Conservation (phyloP, 1,140 invertebrate species). For the Alviniconcha marisindica region DNA sequence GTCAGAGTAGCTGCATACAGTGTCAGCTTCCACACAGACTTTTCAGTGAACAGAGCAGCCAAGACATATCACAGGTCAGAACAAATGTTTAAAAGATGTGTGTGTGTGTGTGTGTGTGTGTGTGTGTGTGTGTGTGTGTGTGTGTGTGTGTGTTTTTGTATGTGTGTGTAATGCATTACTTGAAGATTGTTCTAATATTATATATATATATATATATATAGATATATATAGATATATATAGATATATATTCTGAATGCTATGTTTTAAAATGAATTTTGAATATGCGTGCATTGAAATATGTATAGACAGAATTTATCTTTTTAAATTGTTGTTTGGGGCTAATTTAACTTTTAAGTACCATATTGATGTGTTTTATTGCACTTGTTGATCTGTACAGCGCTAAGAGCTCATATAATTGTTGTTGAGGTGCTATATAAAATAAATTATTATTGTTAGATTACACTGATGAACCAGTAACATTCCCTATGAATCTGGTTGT, state of each 20-base stretch:
- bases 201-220: conserved; percentile 20
- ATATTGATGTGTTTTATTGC: too few species aligned
- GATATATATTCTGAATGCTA: not conserved
- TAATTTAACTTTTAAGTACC: too few species aligned
- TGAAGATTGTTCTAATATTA: not conserved
- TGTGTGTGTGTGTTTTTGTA: not conserved
- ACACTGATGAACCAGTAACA: too few species aligned
- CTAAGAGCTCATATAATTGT: too few species aligned
- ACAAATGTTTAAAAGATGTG: conserved; percentile 12
- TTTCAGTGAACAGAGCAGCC: not conserved
- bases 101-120: conserved; percentile 6
- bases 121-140: not conserved
- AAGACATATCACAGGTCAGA: not conserved
- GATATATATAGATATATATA: conserved; percentile 1
- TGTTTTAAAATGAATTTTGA: not conserved
- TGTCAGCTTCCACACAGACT: not conserved
- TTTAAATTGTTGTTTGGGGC: not conserved
- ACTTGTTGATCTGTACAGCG: too few species aligned
- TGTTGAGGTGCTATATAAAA: too few species aligned
- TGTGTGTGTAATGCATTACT: not conserved
- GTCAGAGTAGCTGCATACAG: not conserved
- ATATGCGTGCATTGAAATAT: conserved; percentile 4
- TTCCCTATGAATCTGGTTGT: too few species aligned
- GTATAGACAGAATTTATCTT: not conserved
- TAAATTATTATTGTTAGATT: too few species aligned